Percentiles rank a stretch among this genome's conserved stretches.
Evolutionary conservation across 2,888 invertebrate species (phyloP).

Genomic region (Volucella bombylans): DNA sequence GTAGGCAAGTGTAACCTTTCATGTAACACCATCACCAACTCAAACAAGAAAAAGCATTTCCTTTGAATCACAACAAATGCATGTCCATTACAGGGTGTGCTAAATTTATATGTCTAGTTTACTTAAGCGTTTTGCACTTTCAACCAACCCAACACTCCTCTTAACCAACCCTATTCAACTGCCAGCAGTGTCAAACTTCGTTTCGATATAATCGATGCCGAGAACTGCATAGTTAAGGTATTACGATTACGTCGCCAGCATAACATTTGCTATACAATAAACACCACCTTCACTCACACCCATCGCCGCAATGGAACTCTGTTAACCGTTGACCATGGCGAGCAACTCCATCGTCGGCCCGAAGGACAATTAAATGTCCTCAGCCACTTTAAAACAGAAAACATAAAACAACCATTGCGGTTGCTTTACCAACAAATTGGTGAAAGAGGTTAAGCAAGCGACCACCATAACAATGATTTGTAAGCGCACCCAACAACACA

Average conservation of each 20-base stretch:
- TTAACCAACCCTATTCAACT: slow-evolving; percentile 76
- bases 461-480: slow-evolving; percentile 71
- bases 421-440: slow-evolving; percentile 50
- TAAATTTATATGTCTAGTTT: slow-evolving; percentile 52
- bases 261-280: slow-evolving; percentile 65
- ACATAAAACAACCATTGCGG: slow-evolving; percentile 14
- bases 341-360: slow-evolving; percentile 42
- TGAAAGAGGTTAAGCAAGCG: slow-evolving; percentile 27
- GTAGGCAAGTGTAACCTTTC: slow-evolving; percentile 17
- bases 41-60: slow-evolving; percentile 26
- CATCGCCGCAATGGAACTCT: neutral
- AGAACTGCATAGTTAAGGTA: slow-evolving; percentile 67
- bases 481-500: slow-evolving; percentile 58
- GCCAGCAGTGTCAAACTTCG: slow-evolving; percentile 40
- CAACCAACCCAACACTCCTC: slow-evolving; percentile 70
- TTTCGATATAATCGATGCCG: slow-evolving; percentile 52
- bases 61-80: slow-evolving; percentile 38
- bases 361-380: slow-evolving; percentile 68
- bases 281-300: neutral
- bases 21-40: slow-evolving; percentile 42
- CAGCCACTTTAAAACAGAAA: slow-evolving; percentile 64
- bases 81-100: slow-evolving; percentile 21
- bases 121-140: slow-evolving; percentile 49
- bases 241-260: slow-evolving; percentile 59
- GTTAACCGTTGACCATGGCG: slow-evolving; percentile 46